phyloP scores from a whole-genome alignment of 2,888 invertebrate genomes.

The Cloeon dipterum region DNA sequence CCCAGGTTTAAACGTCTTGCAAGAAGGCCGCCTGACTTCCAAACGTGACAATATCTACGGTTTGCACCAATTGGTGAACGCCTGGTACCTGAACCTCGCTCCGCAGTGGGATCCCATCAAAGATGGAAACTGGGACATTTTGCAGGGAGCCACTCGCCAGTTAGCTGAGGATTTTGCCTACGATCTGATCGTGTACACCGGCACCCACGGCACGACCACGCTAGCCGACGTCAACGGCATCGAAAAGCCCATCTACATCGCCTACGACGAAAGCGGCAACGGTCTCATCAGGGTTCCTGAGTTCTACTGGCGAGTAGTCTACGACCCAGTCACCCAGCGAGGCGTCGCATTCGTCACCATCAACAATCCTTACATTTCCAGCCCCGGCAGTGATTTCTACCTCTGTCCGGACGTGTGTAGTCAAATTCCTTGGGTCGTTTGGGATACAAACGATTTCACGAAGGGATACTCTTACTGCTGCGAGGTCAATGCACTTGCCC shows the following conservation, averaged over 20 bases:
- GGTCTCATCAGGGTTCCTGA: slow-evolving; percentile 27
- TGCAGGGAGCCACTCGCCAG: slow-evolving; percentile 23
- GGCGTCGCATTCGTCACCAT: slow-evolving; percentile 4
- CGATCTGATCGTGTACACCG: slow-evolving; percentile 20
- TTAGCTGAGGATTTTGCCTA: slow-evolving; percentile 15
- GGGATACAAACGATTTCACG: slow-evolving; percentile 25
- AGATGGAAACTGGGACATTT: slow-evolving; percentile 27
- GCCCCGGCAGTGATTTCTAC: neutral
- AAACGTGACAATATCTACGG: slow-evolving; percentile 37
- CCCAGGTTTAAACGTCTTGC: slow-evolving; percentile 13
- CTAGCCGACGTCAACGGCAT: too few relatives aligned
- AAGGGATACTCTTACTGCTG: slow-evolving; percentile 38
- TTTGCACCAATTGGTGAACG: slow-evolving; percentile 29
- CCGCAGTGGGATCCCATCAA: slow-evolving; percentile 45
- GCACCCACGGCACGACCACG: slow-evolving; percentile 9
- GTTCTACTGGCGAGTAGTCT: slow-evolving; percentile 26
- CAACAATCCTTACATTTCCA: neutral
- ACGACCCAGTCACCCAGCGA: slow-evolving; percentile 8
- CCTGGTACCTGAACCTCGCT: slow-evolving; percentile 37
- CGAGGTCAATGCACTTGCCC: slow-evolving; percentile 28
- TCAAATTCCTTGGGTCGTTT: slow-evolving; percentile 26
- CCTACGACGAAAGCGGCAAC: slow-evolving; percentile 18
- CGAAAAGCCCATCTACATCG: slow-evolving; percentile 11
- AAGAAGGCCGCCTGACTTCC: slow-evolving; percentile 36
- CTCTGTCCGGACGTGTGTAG: slow-evolving; percentile 26